These are phyloP conservation scores for Amaurobius ferox DNA, from an alignment of 2,888 invertebrate species.

Conservation along the genomic window DNA sequence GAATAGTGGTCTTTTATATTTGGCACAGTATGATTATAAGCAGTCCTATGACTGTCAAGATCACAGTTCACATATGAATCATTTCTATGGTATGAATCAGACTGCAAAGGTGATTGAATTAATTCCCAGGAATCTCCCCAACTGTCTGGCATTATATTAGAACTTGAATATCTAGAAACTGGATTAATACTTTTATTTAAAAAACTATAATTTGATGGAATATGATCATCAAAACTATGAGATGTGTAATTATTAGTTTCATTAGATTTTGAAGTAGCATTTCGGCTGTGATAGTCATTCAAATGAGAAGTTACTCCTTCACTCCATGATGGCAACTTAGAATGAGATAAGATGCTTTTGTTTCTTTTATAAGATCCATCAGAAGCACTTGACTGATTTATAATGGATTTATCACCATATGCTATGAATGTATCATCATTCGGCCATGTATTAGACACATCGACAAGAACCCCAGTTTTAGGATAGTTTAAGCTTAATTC, in stretches of 20 bases:
- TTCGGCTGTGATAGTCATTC: slow-evolving; percentile 29
- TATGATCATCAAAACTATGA: slow-evolving; percentile 52
- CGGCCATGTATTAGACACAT: slow-evolving; percentile 69
- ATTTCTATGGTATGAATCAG: neutral
- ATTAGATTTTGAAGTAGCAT: slow-evolving; percentile 35
- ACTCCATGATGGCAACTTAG: slow-evolving; percentile 69
- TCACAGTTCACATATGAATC: slow-evolving; percentile 30
- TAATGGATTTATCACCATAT: slow-evolving; percentile 30
- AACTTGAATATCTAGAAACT: slow-evolving; percentile 39
- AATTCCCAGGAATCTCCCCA: slow-evolving; percentile 60
- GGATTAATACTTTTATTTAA: slow-evolving; percentile 39
- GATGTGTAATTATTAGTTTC: slow-evolving; percentile 31
- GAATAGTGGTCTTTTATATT: slow-evolving; percentile 55
- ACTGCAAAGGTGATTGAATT: slow-evolving; percentile 22
- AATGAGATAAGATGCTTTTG: slow-evolving; percentile 48
- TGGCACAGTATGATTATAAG: slow-evolving; percentile 59
- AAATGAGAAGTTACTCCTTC: slow-evolving; percentile 56
- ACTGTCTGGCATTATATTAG: slow-evolving; percentile 51
- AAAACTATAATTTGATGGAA: slow-evolving; percentile 54
- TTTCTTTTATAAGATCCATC: slow-evolving; percentile 46
- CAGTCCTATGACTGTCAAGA: slow-evolving; percentile 46
- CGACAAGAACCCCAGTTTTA: slow-evolving; percentile 69
- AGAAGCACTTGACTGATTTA: slow-evolving; percentile 29
- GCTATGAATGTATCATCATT: slow-evolving; percentile 28
- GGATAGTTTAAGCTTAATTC: slow-evolving; percentile 38